Evolutionary conservation across 37 sponge, comb jelly and placozoan genomes (phyloP).

Genomic region (Hormiphora californensis): DNA sequence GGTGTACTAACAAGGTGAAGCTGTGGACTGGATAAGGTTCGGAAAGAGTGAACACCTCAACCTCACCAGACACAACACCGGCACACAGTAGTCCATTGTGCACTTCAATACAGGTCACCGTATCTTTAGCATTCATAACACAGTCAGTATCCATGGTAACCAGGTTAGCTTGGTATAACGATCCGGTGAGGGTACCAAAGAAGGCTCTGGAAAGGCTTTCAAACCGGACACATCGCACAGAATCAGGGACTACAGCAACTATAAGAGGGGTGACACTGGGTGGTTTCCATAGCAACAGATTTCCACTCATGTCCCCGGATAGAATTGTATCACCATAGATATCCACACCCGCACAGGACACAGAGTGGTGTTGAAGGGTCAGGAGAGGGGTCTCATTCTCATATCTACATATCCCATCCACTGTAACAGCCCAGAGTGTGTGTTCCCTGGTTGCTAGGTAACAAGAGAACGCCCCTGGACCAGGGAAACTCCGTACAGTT

Average conservation of each 20-base stretch:
- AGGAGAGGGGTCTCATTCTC: no score
- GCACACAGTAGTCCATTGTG: background rate
- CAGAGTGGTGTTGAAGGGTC: no score
- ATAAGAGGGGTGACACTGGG: no score
- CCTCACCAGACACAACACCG: background rate
- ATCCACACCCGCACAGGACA: background rate
- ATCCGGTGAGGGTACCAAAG: constrained; percentile 22
- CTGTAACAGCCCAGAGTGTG: constrained; percentile 2
- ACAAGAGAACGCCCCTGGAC: background rate
- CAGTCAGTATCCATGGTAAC: background rate
- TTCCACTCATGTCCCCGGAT: background rate
- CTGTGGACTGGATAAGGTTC: background rate
- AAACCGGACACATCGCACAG: no score
- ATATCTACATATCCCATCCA: constrained; percentile 16
- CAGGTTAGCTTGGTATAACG: background rate
- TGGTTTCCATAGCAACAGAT: constrained; percentile 12
- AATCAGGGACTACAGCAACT: no score
- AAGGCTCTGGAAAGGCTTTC: no score
- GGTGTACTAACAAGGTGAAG: background rate
- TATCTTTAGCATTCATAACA: background rate
- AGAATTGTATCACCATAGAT: background rate
- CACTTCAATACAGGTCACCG: background rate
- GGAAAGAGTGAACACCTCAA: background rate
- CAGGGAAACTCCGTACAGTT: background rate
- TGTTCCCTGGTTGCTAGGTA: background rate